Evolutionary conservation across 2,888 invertebrate species (phyloP).

Genomic region (Cephus sareptanus): DNA sequence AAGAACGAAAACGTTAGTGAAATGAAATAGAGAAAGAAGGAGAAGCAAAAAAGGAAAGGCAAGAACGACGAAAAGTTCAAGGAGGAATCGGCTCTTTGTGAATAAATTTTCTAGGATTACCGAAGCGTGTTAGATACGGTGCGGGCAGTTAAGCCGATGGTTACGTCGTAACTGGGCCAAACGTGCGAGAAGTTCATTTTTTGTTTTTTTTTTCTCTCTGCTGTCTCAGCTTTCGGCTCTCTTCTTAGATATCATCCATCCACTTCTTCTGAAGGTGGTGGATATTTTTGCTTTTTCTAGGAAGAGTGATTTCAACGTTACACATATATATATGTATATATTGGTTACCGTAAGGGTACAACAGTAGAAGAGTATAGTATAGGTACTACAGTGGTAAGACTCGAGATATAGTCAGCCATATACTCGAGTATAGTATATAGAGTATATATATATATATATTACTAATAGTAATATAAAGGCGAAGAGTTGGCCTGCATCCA

Average conservation of each 20-base stretch:
- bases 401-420: background rate
- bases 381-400: background rate
- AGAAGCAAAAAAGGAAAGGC: background rate
- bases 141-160: slow-evolving; percentile 16
- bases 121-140: slow-evolving; percentile 23
- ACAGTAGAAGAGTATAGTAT: background rate
- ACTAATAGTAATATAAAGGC: background rate
- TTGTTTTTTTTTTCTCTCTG: background rate
- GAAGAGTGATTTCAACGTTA: background rate
- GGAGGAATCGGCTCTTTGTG: slow-evolving; percentile 32
- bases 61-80: background rate
- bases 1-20: background rate
- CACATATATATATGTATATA: background rate
- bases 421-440: background rate
- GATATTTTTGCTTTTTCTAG: background rate
- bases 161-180: slow-evolving; percentile 17
- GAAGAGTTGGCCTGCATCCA: slow-evolving; percentile 21
- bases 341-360: background rate
- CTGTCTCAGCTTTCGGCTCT: background rate
- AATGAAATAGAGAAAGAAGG: background rate
- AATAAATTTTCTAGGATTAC: slow-evolving; percentile 39
- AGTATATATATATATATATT: background rate
- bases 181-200: background rate
- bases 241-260: background rate
- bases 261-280: background rate